Evolutionary conservation across 2,888 invertebrate genomes (phyloP), one percentile per base, ranked within the genome.

Genomic region (Parnassius apollo): DNA sequence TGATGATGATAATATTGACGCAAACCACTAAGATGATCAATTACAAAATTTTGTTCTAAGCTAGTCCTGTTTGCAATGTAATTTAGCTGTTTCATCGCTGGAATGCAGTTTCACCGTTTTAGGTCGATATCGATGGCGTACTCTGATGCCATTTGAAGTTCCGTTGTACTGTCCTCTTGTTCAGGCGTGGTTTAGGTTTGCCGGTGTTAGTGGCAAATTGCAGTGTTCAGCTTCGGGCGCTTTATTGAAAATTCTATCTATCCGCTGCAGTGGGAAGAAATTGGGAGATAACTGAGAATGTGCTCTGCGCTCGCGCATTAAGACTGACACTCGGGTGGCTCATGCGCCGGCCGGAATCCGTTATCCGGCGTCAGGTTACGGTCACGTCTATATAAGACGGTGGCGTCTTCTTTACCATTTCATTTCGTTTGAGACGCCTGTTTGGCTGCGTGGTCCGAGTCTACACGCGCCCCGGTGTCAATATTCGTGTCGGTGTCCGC

Each of bases 311-410:
- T 68, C 59, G 71, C 71, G 81, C 71, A 74, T 69, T 77, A 88
- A 73, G 81, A 80, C 78, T 69, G 74, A 75, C 70, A 78, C 72
- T 87, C 72, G 83, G 68, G 71, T 75, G 79, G 74, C 77, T 71
- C 68, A 59, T 68, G 73, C 71, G 80, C 75, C 77, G 76, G 76
- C 74, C 72, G 77, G 80, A 85, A 85, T 78, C 91, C 91, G 91
- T 91, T 91, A 91, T 91, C 84, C 88, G 87, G 88, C 89, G 91
- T 89, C 91, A 91, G 91, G 91, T 91, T 91, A 90, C 88, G 86
- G 84, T 85, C 83, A 86, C 85, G 91, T 91, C 91, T 91, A 91
- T 91, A 91, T 84, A 91, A 91, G 91, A 84, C 87, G 85, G 88
- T 75, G 85, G 87, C 86, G 85, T 88, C 90, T 89, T 91, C 91